A percentile compares a stretch with the other conserved stretches of the same genome.
Evolutionary conservation across 1,140 invertebrate genomes (phyloP).

Genomic region (Rhopalosiphum maidis): DNA sequence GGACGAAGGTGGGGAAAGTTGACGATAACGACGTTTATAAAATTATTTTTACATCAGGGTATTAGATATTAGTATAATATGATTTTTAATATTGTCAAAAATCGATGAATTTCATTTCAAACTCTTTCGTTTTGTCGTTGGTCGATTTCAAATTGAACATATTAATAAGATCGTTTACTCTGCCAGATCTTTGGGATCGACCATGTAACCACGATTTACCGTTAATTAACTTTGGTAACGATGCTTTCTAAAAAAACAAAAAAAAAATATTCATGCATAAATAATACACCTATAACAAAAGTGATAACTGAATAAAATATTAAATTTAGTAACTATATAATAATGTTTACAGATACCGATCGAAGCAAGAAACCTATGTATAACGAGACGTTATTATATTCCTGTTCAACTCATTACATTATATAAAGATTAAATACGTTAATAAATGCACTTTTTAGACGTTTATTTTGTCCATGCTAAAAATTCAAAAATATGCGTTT

Average conservation of each 20-base stretch:
- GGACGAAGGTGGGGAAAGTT: not conserved
- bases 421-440: not conserved
- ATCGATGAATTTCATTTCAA: not conserved
- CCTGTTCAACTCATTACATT: not conserved
- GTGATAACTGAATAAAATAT: not conserved
- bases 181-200: not conserved
- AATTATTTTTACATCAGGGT: not conserved
- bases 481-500: not conserved
- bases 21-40: not conserved
- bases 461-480: not conserved
- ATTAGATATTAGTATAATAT: not conserved
- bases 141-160: conserved; percentile 21
- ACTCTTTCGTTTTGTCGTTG: not conserved
- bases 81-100: not conserved
- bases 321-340: not conserved
- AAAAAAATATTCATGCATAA: not conserved
- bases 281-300: not conserved
- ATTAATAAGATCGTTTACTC: not conserved
- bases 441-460: not conserved
- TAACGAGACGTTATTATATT: not conserved
- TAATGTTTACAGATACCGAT: not conserved
- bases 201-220: not conserved
- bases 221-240: no score
- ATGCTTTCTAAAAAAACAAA: not conserved
- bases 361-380: not conserved